Evolutionary conservation across 2,113 vertebrate species (phyloP).

Genomic region (Cololabis saira): DNA sequence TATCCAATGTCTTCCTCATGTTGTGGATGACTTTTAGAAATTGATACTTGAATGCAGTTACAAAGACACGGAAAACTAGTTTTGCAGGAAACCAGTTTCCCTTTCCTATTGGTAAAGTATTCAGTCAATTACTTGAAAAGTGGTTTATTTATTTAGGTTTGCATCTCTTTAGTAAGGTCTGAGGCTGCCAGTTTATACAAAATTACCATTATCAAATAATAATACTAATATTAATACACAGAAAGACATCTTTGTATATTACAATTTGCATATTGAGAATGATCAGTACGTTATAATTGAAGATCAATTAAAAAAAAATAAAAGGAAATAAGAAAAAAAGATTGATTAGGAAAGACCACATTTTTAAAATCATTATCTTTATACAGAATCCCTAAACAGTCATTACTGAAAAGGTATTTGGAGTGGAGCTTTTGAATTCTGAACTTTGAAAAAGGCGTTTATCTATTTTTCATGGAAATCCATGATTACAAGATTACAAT

Average conservation of each 20-base stretch:
- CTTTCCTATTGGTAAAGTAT: not conserved
- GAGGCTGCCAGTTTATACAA: not conserved
- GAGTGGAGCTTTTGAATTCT: too few relatives aligned
- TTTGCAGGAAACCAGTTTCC: too few relatives aligned
- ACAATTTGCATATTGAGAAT: too few relatives aligned
- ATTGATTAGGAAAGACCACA: too few relatives aligned
- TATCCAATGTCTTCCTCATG: constrained; percentile 46
- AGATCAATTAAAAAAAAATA: too few relatives aligned
- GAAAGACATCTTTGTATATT: too few relatives aligned
- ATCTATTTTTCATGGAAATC: not conserved
- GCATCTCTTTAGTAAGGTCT: too few relatives aligned
- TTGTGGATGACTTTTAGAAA: constrained; percentile 22
- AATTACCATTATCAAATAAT: not conserved
- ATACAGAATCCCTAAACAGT: too few relatives aligned
- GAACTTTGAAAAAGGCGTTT: not conserved
- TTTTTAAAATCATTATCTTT: too few relatives aligned
- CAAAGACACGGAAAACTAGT: too few relatives aligned
- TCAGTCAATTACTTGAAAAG: not conserved
- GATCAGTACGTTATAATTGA: not conserved
- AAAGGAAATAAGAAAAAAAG: too few relatives aligned
- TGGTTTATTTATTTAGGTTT: not conserved
- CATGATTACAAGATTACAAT: not conserved
- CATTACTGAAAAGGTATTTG: too few relatives aligned
- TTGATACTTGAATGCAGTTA: constrained; percentile 20
- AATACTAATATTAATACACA: not conserved